Percentiles rank a stretch among this genome's conserved stretches.
These are phyloP conservation scores for Clinocottus analis DNA, from an alignment of 2,113 vertebrate genomes.

Conservation along the genomic window DNA sequence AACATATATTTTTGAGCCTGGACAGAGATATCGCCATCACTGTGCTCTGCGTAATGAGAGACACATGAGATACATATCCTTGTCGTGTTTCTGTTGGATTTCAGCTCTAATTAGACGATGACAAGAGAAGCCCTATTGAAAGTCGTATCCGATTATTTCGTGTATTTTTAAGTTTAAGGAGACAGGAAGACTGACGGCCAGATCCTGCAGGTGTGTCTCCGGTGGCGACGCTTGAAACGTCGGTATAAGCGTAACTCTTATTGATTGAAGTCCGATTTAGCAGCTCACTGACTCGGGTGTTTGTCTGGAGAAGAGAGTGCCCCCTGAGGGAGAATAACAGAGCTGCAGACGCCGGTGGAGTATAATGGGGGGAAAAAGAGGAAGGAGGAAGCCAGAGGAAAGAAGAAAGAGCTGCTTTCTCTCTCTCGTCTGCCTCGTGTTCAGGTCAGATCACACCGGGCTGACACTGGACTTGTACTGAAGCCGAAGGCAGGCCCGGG, in stretches of 20 bases:
- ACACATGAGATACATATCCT: not conserved
- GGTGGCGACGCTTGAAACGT: conserved; percentile 39
- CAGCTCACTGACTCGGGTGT: conserved; percentile 48
- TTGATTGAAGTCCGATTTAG: conserved; percentile 61
- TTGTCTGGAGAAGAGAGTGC: conserved; percentile 31
- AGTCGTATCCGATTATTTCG: not conserved
- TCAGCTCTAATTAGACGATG: conserved; percentile 3
- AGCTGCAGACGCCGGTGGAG: conserved; percentile 21
- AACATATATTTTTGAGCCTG: not conserved
- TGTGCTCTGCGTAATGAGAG: not conserved
- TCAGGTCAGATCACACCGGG: conserved; percentile 46
- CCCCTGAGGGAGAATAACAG: conserved; percentile 51
- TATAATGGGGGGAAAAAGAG: conserved; percentile 33
- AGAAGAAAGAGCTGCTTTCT: not conserved
- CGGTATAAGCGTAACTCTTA: conserved; percentile 58
- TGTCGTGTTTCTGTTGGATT: conserved; percentile 2
- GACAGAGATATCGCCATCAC: conserved; percentile 5
- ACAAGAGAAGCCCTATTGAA: not conserved
- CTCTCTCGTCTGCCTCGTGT: conserved; percentile 12
- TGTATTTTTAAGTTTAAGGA: conserved; percentile 5
- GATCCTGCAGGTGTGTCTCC: conserved; percentile 39
- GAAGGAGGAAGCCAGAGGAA: conserved; percentile 13
- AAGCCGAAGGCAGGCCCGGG: conserved; percentile 33
- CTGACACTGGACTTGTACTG: conserved; percentile 49
- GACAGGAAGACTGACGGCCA: not conserved